phyloP scores from a whole-genome alignment of 2,888 invertebrate genomes.

The Tetragnatha montana region DNA sequence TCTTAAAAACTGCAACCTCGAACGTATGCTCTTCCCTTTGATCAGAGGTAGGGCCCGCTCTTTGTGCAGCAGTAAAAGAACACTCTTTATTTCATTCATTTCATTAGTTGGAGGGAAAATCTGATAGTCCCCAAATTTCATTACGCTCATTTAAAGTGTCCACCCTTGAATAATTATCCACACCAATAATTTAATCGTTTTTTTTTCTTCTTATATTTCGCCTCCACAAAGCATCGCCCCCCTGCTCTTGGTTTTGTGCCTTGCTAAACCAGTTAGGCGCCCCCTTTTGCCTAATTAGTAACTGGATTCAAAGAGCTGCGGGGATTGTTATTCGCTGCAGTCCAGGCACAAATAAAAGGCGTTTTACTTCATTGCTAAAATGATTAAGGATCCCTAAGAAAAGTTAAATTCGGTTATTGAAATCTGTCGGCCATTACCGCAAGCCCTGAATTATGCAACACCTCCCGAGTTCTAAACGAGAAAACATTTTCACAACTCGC shows the following conservation, averaged over 20 bases:
- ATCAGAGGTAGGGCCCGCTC: conserved; percentile 31
- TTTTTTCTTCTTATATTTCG: conserved; percentile 33
- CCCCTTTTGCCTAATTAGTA: conserved; percentile 45
- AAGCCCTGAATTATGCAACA: conserved; percentile 65
- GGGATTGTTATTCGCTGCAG: conserved; percentile 50
- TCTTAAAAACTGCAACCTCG: conserved; percentile 57
- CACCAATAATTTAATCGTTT: conserved; percentile 65
- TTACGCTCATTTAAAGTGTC: conserved; percentile 68
- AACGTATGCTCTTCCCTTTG: conserved; percentile 54
- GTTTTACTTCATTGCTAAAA: conserved; percentile 70
- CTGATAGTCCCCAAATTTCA: conserved; percentile 68
- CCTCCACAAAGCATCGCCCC: conserved; percentile 56
- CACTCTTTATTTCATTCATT: conserved; percentile 57
- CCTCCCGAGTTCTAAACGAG: conserved; percentile 44
- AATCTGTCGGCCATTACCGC: conserved; percentile 69
- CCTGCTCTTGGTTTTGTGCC: conserved; percentile 26
- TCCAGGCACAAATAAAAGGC: conserved; percentile 64
- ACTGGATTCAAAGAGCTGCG: conserved; percentile 54
- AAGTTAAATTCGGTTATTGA: conserved; percentile 71
- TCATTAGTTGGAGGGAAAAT: conserved; percentile 58
- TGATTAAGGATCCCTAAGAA: conserved; percentile 68
- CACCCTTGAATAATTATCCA: conserved; percentile 62
- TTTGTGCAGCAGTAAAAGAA: conserved; percentile 41
- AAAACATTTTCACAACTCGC: conserved; percentile 65
- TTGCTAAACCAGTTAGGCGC: conserved; percentile 38